Evolutionary conservation across 2,888 invertebrate genomes (phyloP), one percentile per base, ranked within the genome.

Genomic region (Drosophila anomelani): DNA sequence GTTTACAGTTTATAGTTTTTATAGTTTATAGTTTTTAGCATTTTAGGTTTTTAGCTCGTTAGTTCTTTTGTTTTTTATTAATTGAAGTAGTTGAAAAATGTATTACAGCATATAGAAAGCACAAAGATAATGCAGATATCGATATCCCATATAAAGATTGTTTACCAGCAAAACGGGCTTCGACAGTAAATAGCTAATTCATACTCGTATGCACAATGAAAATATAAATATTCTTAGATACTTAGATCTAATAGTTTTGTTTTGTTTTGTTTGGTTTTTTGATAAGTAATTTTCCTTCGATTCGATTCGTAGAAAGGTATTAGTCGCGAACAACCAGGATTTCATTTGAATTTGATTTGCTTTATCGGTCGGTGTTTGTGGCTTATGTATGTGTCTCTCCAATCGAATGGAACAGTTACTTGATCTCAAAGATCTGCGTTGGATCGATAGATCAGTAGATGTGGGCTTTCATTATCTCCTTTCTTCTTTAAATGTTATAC

Each of bases 281-380:
- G 44, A 43, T 72, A 55, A 62, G 55, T 73, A 53, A 58, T 44
- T 36, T 54, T 53, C 56, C 53, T 66, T 66, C 68, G 68, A 68
- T 69, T 69, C 55, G 68, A 67, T 68, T 70, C 56, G 56, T 69
- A 68, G 70, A 57, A 68, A 68, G 68, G 70, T 68, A 70, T 68
- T 68, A 70, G 57, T 75, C 72, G 72, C 72, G 47, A 73, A 73
- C 72, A 73, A 73, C 72, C 72, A 72, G 72, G 67, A 66, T 75
- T 75, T 75, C 56, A 75, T 72, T 60, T 72, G 60, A 53, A 73
- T 73, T 73, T 73, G 72, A 73, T 57, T 75, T 58, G 54, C 53
- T 69, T 63, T 23, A 56, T 69, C 47, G 36, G 56, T 69, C 47
- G 36, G 38, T 59, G 38, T 39, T 39, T 23, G n/a, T 63, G 29